Percentiles rank a stretch among this genome's conserved stretches.
Evolutionary conservation across 2,888 invertebrate genomes (phyloP).

Genomic region (Napeogenes sylphis): DNA sequence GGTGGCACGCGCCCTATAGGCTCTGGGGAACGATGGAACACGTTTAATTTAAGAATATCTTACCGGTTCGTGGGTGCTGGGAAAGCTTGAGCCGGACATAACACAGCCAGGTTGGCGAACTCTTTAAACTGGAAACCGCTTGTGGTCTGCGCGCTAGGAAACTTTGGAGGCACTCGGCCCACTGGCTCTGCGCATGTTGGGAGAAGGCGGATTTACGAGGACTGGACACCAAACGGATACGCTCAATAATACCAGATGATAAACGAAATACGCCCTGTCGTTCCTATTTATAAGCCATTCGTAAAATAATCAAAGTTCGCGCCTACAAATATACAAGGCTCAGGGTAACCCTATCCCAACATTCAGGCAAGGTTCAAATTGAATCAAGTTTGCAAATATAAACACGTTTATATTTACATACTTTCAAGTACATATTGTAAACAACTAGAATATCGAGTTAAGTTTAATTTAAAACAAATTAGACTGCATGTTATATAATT

Average conservation of each 20-base stretch:
- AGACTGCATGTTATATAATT: neutral
- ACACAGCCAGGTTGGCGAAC: slow-evolving; percentile 74
- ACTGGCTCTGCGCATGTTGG: slow-evolving; percentile 81
- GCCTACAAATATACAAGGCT: slow-evolving; percentile 55
- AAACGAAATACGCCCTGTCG: slow-evolving; percentile 10
- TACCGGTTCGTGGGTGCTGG: slow-evolving; percentile 85
- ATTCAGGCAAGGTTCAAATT: slow-evolving; percentile 87
- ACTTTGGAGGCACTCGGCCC: slow-evolving; percentile 81
- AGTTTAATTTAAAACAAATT: slow-evolving; percentile 25
- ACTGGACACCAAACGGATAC: slow-evolving; percentile 40
- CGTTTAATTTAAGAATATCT: slow-evolving; percentile 57
- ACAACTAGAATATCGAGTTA: neutral
- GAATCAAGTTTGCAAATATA: slow-evolving; percentile 41
- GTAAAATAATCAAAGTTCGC: slow-evolving; percentile 6
- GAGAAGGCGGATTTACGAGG: slow-evolving; percentile 69
- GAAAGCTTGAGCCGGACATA: slow-evolving; percentile 85
- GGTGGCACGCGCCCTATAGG: slow-evolving; percentile 68
- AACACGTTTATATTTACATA: slow-evolving; percentile 56
- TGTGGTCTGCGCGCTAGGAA: slow-evolving; percentile 78
- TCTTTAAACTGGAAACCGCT: slow-evolving; percentile 79
- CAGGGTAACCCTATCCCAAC: slow-evolving; percentile 98
- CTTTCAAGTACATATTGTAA: slow-evolving; percentile 34
- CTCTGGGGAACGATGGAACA: slow-evolving; percentile 62
- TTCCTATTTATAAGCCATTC: slow-evolving; percentile 4
- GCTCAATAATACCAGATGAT: slow-evolving; percentile 10